A percentile compares a stretch with the other conserved stretches of the same genome.
Conservation (phyloP, 2,797 vertebrate genomes). For the Champsocephalus esox region DNA sequence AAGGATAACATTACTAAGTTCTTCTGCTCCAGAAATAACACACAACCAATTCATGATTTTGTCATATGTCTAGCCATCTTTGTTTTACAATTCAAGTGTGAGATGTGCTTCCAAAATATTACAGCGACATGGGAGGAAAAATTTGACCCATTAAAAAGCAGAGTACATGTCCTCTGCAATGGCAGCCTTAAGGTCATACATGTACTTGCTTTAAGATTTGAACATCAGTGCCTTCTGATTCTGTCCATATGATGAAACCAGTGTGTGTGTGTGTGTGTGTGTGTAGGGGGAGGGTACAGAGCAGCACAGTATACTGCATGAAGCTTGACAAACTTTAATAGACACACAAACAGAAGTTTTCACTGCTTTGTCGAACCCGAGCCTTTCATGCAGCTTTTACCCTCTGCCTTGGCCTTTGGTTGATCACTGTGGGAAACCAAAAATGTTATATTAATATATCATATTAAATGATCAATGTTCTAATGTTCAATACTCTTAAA, state of each 20-base stretch:
- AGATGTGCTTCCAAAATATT: not conserved
- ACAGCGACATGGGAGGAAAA: not conserved
- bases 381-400: conserved; percentile 75
- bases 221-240: too few relatives aligned
- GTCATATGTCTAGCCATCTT: not conserved
- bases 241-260: too few relatives aligned
- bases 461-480: not conserved
- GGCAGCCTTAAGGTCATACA: not conserved
- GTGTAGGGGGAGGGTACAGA: not conserved
- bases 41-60: not conserved
- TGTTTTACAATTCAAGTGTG: not conserved
- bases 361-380: conserved; percentile 79
- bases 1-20: not conserved
- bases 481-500: not conserved
- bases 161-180: not conserved
- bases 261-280: not conserved
- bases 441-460: not conserved
- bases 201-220: too few relatives aligned
- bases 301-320: conserved; percentile 14
- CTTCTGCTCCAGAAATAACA: not conserved
- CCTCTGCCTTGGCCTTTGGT: conserved; percentile 53
- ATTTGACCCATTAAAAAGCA: not conserved
- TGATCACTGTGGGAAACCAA: conserved; percentile 81
- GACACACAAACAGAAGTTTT: conserved; percentile 54
- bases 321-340: conserved; percentile 72